These are phyloP conservation scores for Datnioides undecimradiatus DNA, from an alignment of 2,113 vertebrate species.

Conservation along the genomic window DNA sequence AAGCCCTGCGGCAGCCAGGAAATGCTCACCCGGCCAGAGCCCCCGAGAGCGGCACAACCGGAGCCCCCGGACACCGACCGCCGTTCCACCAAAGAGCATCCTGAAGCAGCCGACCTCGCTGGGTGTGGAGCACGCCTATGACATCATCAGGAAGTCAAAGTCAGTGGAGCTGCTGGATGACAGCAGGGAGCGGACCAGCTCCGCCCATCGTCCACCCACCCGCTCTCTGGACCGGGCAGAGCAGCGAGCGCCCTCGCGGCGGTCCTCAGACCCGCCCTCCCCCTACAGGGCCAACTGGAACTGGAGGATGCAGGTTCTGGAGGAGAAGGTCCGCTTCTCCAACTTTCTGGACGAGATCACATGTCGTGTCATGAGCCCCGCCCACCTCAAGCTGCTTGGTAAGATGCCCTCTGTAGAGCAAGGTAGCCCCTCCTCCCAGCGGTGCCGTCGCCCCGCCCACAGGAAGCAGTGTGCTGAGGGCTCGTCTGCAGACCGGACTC, in stretches of 20 bases:
- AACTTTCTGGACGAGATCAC: conserved; percentile 91
- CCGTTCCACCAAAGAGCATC: conserved; percentile 84
- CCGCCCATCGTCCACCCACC: not conserved
- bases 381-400: conserved; percentile 73
- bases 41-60: not conserved
- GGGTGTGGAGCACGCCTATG: conserved; percentile 31
- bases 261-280: conserved; percentile 5
- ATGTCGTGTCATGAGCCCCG: conserved; percentile 84
- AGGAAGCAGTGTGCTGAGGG: conserved; percentile 25
- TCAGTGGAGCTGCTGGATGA: conserved; percentile 80
- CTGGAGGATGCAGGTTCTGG: conserved; percentile 78
- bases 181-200: not conserved
- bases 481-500: conserved; percentile 39
- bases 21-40: not conserved
- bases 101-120: conserved; percentile 82
- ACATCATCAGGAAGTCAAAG: conserved; percentile 81
- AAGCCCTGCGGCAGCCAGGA: not conserved
- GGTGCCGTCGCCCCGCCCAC: not conserved
- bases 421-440: conserved; percentile 7
- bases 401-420: not conserved
- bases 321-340: conserved; percentile 90
- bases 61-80: not conserved
- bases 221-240: conserved; percentile 47
- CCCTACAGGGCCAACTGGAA: conserved; percentile 29
- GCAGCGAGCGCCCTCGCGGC: not conserved